Conservation (phyloP, 2,888 invertebrate species). For the Caenorhabditis sp. region DNA sequence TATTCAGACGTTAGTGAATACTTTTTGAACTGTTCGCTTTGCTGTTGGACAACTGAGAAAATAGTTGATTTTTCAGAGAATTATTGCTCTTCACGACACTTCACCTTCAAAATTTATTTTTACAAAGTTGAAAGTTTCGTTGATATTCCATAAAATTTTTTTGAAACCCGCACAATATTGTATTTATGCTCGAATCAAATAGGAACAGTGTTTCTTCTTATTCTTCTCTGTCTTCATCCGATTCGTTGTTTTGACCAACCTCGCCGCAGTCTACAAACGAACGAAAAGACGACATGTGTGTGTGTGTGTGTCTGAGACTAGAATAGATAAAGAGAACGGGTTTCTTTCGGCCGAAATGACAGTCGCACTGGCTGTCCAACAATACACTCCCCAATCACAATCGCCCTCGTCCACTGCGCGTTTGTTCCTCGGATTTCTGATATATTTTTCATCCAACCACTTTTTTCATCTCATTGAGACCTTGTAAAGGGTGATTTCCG, state of each 20-base stretch:
- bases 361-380: constrained; percentile 42
- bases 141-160: too few species aligned
- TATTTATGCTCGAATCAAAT: too few species aligned
- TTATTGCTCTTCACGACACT: too few species aligned
- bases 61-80: too few species aligned
- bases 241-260: constrained; percentile 35
- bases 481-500: too few species aligned
- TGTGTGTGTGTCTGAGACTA: constrained; percentile 13
- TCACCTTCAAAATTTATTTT: too few species aligned
- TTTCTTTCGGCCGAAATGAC: constrained; percentile 46
- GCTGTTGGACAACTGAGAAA: too few species aligned
- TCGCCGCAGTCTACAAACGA: constrained; percentile 19
- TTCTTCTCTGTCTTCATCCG: neutral
- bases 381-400: constrained; percentile 23
- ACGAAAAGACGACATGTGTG: constrained; percentile 2
- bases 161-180: too few species aligned
- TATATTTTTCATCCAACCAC: neutral
- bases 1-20: too few species aligned
- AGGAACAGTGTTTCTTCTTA: neutral
- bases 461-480: too few species aligned
- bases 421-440: neutral
- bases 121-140: too few species aligned
- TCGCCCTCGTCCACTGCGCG: neutral
- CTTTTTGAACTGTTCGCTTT: too few species aligned
- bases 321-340: constrained; percentile 57